Evolutionary conservation across 2,888 invertebrate genomes (phyloP), one percentile per base, ranked within the genome.

Genomic region (Phaedon cochleariae): DNA sequence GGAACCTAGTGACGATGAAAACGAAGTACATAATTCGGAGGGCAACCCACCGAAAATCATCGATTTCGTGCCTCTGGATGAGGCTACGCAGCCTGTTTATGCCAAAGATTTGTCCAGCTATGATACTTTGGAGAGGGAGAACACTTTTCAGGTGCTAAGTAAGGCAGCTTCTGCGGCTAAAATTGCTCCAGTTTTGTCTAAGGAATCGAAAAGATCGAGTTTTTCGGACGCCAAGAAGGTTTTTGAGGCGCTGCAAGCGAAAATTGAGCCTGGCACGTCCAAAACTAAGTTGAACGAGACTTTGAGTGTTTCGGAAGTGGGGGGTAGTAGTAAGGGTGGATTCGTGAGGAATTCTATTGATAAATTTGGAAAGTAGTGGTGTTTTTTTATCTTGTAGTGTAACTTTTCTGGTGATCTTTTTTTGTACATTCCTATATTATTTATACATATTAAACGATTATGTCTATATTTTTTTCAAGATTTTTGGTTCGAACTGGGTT

Each of bases 201-300:
- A 45, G 18, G n/a, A 22, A 3, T 18, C 31, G 7, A n/a, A 15
- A 17, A 65, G 70, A 49, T 69, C 61, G n/a, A 77, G 77, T 54
- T 80, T 77, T 65, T 69, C 76, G n/a, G 74, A 74, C 34, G 79
- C 80, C 17, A 77, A 77, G 58, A 77, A 74, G 54, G 61, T 79
- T 20, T 80, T 80, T 58, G 78, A 79, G 62, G 73, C 68, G 2
- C 63, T 72, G 20, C 70, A 73, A 64, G 66, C 72, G 21, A 65
- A 69, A 51, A 21, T 37, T 10, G 64, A 67, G 2, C 7, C 4
- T 26, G 26, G 15, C 34, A 0, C 58, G 7, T 54, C 52, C 12
- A 65, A 26, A 6, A 62, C 37, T 15, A 55, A 57, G 29, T 45
- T 53, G n/a, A 58, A 34, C 15, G 64, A 59, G 3, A 21, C 15